Evolutionary conservation across 2,797 vertebrate genomes (phyloP).

Genomic region (Lemur catta): DNA sequence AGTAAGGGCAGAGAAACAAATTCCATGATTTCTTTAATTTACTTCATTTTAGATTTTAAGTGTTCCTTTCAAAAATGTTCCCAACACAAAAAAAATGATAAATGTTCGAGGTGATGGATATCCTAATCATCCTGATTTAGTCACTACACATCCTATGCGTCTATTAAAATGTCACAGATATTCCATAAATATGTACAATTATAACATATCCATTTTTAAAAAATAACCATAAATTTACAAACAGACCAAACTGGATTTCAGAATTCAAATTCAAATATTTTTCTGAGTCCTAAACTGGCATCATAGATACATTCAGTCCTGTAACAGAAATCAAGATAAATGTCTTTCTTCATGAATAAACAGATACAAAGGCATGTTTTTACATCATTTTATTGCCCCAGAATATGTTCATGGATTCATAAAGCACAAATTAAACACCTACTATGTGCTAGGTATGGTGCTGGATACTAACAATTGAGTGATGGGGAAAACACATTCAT

Average conservation of each 20-base stretch:
- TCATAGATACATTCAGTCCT: slow-evolving; percentile 10
- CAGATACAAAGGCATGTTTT: background rate
- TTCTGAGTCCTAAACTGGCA: background rate
- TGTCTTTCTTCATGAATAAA: background rate
- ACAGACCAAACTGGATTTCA: slow-evolving; percentile 11
- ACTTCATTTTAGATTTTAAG: slow-evolving; percentile 52
- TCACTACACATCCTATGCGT: background rate
- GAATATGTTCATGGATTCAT: background rate
- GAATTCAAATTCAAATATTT: slow-evolving; percentile 49
- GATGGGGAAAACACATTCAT: background rate
- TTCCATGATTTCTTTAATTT: slow-evolving; percentile 10
- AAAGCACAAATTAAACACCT: background rate
- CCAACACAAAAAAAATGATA: background rate
- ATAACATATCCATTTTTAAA: background rate
- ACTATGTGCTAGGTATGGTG: background rate
- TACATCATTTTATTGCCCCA: background rate
- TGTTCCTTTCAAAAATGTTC: slow-evolving; percentile 8
- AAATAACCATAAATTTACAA: slow-evolving; percentile 36
- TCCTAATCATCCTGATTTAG: background rate
- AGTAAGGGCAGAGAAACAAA: background rate
- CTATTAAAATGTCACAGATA: background rate
- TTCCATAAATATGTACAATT: background rate
- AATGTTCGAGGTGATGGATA: background rate
- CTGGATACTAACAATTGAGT: background rate
- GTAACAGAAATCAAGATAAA: slow-evolving; percentile 38